A percentile compares a stretch with the other conserved stretches of the same genome.
phyloP scores from a whole-genome alignment of 2,888 invertebrate genomes.

The Amphipoea oculea region DNA sequence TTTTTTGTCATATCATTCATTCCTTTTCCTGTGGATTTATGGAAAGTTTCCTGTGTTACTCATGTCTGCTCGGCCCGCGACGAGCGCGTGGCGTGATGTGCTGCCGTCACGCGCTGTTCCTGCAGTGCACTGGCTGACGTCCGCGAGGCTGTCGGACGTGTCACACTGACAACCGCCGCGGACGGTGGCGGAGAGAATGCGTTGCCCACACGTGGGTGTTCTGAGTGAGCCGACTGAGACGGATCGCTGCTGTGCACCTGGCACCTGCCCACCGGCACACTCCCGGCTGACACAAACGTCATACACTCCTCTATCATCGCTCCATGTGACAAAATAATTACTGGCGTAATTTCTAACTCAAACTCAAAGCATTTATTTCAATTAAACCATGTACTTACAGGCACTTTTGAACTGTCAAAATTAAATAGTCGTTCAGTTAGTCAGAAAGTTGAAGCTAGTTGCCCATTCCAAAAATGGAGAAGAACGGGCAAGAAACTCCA shows the following conservation, averaged over 20 bases:
- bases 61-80: background rate
- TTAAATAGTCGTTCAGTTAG: too few species aligned
- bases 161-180: background rate
- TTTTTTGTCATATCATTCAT: slow-evolving; percentile 39
- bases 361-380: too few species aligned
- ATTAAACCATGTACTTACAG: too few species aligned
- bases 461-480: too few species aligned
- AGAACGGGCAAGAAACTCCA: too few species aligned
- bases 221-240: background rate
- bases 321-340: background rate
- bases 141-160: background rate
- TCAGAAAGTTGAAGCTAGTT: too few species aligned
- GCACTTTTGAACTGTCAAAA: too few species aligned
- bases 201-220: background rate
- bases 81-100: slow-evolving; percentile 13
- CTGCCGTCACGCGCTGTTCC: background rate
- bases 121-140: background rate
- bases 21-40: slow-evolving; percentile 2
- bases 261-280: background rate
- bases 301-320: background rate
- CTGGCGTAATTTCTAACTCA: background rate
- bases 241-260: background rate
- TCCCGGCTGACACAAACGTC: background rate
- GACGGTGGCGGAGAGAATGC: background rate
- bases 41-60: slow-evolving; percentile 23